Evolutionary conservation across 2,888 invertebrate genomes (phyloP), one percentile per base, ranked within the genome.

Genomic region (Pterostichus niger): DNA sequence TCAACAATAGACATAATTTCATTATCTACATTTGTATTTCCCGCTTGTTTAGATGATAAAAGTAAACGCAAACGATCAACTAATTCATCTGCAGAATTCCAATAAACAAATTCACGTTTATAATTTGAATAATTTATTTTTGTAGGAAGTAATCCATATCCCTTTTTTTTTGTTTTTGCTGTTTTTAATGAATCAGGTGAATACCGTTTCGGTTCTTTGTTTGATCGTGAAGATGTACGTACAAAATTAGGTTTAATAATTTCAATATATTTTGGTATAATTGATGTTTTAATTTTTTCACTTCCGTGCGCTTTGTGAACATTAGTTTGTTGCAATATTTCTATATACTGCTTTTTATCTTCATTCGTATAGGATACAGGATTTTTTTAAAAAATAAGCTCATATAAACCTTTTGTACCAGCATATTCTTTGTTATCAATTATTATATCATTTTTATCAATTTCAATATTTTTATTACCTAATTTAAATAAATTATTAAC

Each of bases 1-100:
- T 84, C 84, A 24, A 84, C 68, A 35, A 84, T 82, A 13, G 84
- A 83, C 0, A 76, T 49, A 17, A 84, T 83, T 84, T 84, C 84
- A 44, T 84, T 84, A 9, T 78, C 52, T 46, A 83, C 83, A 46
- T 54, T 54, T 4, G 78, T 84, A 31, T 84, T 64, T 35, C 84
- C 82, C 6, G 83, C 83, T 10, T 24, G 7, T 35, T 75, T 76
- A 3, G 83, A 83, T 13, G 75, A 83, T 13, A 79, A 44, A 40
- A 84, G 46, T 6, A 83, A 24, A 2, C 75, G 56, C 10, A 84
- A 40, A 31, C 84, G 33, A 40, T 83, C 35, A 13, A 33, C 44
- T 6, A 71, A 9, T 56, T 84, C 84, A 71, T 84, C 84, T 10
- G 61, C 13, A 35, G 82, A 52, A 68, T 85, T 44, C 82, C 76